Base-by-base conservation (phyloP, 2,888 invertebrate genomes). In the Agrenia bidenticulata region DNA sequence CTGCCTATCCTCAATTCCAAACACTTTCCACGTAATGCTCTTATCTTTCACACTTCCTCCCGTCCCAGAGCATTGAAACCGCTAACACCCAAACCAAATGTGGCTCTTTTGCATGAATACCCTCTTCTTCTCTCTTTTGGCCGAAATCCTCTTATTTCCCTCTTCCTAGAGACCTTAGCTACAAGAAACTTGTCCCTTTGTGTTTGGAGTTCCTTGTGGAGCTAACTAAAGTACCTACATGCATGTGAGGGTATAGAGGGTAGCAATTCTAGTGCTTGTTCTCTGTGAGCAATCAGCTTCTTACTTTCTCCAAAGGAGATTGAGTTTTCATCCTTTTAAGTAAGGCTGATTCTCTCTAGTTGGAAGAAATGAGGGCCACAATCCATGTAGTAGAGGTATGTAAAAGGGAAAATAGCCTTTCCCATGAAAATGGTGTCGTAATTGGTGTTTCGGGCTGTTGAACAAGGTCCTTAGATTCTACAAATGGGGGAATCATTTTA, bases 21-120 rank as follows among this genome's bases (percentile, higher is more conserved):
- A 69, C 61, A 67, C 67, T 69, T 63, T 55, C 67, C 69, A 69
- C 70, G 66, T 73, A 74, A 74, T 74, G 72, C 69, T 63, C 74
- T 74, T 74, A 73, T 73, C 74, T 72, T 62, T 73, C 70, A 69
- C 67, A 69, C 71, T 72, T 73, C 71, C 66, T 72, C 69, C 63
- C 69, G 61, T 63, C 63, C 64, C 59, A 50, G 56, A 57, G 37
- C 62, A 66, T 54, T 57, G 24, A 37, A 37, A 17, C 27, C 32
- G 45, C 49, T 37, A 61, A 37, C n/a, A 41, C 51, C 42, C 37
- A 24, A 42, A 59, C 45, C 58, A 26, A 32, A 51, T 53, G 51
- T 42, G 58, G 21, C 58, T 51, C 59, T 62, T 66, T 66, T 66
- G 62, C 66, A 66, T 66, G 66, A 55, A 57, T 58, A 66, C 51